These are phyloP conservation scores for Bilobella aurantiaca DNA, from an alignment of 1,140 invertebrate species.

Conservation along the genomic window DNA sequence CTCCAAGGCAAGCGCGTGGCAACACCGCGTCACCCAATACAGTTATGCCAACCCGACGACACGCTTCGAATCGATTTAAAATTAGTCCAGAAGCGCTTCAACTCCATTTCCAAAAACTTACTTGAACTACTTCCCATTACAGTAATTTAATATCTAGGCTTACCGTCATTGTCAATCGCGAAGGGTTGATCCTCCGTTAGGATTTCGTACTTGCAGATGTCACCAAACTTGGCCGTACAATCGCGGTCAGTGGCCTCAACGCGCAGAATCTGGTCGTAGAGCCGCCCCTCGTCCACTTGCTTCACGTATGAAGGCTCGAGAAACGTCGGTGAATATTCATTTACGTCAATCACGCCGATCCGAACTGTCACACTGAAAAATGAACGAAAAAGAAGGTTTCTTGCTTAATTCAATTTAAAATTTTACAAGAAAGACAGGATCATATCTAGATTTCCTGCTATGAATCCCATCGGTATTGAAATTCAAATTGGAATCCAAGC, in stretches of 20 bases:
- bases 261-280: slow-evolving; percentile 79
- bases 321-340: slow-evolving; percentile 84
- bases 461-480: too few species aligned
- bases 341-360: slow-evolving; percentile 89
- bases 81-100: too few species aligned
- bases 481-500: too few species aligned
- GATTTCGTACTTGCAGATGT: slow-evolving; percentile 93
- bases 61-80: too few species aligned
- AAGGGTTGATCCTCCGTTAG: slow-evolving; percentile 81
- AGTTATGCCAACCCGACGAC: too few species aligned
- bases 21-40: too few species aligned
- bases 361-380: slow-evolving; percentile 75
- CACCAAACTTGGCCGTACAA: slow-evolving; percentile 79
- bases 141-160: slow-evolving; percentile 13
- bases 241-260: slow-evolving; percentile 84
- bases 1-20: too few species aligned
- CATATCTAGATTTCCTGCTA: too few species aligned
- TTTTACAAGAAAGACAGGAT: too few species aligned
- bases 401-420: too few species aligned
- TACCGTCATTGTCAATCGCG: slow-evolving; percentile 79
- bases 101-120: not conserved
- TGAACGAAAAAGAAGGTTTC: slow-evolving; percentile 26
- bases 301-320: slow-evolving; percentile 76
- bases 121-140: not conserved
- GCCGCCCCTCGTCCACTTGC: slow-evolving; percentile 77